These are phyloP conservation scores for Hydraecia micacea DNA, from an alignment of 2,888 invertebrate species.

Conservation along the genomic window DNA sequence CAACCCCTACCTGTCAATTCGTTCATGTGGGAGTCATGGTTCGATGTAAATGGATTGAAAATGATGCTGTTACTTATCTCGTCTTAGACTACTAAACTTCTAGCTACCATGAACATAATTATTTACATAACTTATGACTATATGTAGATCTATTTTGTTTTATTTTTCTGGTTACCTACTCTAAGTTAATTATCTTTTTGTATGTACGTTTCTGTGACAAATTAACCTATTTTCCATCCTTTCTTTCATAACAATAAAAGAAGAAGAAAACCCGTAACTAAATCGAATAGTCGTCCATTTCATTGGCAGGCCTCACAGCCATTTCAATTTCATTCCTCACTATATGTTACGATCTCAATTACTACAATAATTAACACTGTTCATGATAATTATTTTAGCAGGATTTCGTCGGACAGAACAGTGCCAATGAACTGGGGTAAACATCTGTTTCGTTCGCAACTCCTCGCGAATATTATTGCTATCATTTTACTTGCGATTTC, in stretches of 20 bases:
- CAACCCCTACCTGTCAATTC: not conserved
- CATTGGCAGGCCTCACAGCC: constrained; percentile 20
- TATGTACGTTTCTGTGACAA: too few relatives aligned
- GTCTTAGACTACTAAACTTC: not conserved
- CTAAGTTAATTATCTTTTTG: too few relatives aligned
- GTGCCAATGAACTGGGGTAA: constrained; percentile 59
- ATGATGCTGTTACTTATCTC: not conserved
- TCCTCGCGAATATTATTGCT: constrained; percentile 30
- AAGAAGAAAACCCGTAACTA: not conserved
- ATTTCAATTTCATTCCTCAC: constrained; percentile 11
- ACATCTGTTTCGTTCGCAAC: constrained; percentile 61
- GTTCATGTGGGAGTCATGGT: too few relatives aligned
- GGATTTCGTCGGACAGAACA: constrained; percentile 60
- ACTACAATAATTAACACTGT: constrained; percentile 34
- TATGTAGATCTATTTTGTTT: too few relatives aligned
- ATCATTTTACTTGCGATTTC: constrained; percentile 48
- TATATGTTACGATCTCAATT: constrained; percentile 34
- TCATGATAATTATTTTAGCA: constrained; percentile 71
- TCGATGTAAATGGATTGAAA: not conserved
- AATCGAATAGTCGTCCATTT: not conserved
- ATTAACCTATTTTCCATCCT: too few relatives aligned
- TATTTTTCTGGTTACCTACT: too few relatives aligned
- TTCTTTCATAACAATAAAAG: not conserved
- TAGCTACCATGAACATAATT: not conserved
- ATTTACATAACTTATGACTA: too few relatives aligned